Evolutionary conservation across 2,888 invertebrate species (phyloP).

Genomic region (Brachylomia viminalis): DNA sequence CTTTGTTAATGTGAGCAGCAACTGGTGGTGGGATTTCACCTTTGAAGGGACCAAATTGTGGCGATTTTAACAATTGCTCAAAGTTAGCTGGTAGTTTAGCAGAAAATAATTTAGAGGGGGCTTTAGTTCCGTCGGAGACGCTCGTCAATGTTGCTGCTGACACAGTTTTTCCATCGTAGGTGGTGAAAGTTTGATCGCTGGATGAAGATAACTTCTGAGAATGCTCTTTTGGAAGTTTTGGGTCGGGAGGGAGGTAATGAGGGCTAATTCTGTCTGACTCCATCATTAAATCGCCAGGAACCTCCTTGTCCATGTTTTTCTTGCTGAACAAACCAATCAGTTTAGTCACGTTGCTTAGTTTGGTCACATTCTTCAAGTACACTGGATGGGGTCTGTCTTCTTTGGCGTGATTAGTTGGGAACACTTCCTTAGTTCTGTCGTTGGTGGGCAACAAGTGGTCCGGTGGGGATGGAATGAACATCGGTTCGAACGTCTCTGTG

Average conservation of each 20-base stretch:
- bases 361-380: constrained; percentile 83
- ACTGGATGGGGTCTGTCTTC: constrained; percentile 89
- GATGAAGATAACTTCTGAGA: constrained; percentile 81
- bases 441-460: constrained; percentile 89
- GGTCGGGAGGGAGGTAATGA: constrained; percentile 93
- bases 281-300: constrained; percentile 91
- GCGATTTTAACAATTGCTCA: constrained; percentile 92
- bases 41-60: constrained; percentile 94
- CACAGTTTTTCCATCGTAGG: constrained; percentile 94
- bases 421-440: constrained; percentile 85
- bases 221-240: constrained; percentile 86
- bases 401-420: constrained; percentile 85
- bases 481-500: constrained; percentile 93
- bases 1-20: constrained; percentile 74
- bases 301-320: constrained; percentile 85
- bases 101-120: constrained; percentile 82
- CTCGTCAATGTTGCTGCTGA: constrained; percentile 92
- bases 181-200: constrained; percentile 90
- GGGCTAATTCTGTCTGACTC: constrained; percentile 93
- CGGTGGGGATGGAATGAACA: constrained; percentile 95
- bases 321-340: constrained; percentile 81
- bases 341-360: constrained; percentile 74
- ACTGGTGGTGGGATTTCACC: constrained; percentile 92
- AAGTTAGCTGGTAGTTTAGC: constrained; percentile 86
- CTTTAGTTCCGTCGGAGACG: constrained; percentile 84